Evolutionary conservation across 2,113 vertebrate species (phyloP).

Genomic region (Brevimyrus niger): DNA sequence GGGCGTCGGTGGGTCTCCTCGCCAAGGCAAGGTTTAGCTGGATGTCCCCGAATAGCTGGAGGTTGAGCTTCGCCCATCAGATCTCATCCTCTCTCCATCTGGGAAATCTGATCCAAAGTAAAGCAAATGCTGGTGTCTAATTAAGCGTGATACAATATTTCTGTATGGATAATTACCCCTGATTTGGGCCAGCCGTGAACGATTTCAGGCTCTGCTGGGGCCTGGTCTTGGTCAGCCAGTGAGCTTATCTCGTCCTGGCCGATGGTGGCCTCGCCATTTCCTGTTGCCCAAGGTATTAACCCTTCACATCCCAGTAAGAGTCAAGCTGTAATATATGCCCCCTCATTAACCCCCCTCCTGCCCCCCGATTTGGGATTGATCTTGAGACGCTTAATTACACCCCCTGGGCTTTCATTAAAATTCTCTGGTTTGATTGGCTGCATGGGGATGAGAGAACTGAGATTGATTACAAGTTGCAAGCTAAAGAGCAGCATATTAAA

Average conservation of each 20-base stretch:
- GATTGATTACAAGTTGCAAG: slow-evolving; percentile 6
- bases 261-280: slow-evolving; percentile 23
- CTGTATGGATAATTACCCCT: slow-evolving; percentile 30
- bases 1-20: background rate
- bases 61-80: background rate
- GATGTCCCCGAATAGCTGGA: background rate
- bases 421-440: slow-evolving; percentile 22
- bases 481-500: slow-evolving; percentile 8
- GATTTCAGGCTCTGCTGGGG: slow-evolving; percentile 24
- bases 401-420: slow-evolving; percentile 12
- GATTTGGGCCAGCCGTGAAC: slow-evolving; percentile 34
- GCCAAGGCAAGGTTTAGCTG: background rate
- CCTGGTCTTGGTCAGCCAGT: background rate
- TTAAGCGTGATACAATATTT: slow-evolving; percentile 32
- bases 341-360: background rate
- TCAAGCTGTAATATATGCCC: background rate
- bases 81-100: slow-evolving; percentile 18
- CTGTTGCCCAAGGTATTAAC: slow-evolving; percentile 34
- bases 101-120: slow-evolving; percentile 22
- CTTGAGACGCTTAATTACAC: slow-evolving; percentile 23
- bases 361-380: background rate
- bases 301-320: slow-evolving; percentile 15
- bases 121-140: slow-evolving; percentile 26
- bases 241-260: slow-evolving; percentile 5
- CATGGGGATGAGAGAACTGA: background rate